Percentiles rank a stretch among this genome's conserved stretches.
phyloP scores from a whole-genome alignment of 2,113 vertebrate genomes.

The Indicator indicator region DNA sequence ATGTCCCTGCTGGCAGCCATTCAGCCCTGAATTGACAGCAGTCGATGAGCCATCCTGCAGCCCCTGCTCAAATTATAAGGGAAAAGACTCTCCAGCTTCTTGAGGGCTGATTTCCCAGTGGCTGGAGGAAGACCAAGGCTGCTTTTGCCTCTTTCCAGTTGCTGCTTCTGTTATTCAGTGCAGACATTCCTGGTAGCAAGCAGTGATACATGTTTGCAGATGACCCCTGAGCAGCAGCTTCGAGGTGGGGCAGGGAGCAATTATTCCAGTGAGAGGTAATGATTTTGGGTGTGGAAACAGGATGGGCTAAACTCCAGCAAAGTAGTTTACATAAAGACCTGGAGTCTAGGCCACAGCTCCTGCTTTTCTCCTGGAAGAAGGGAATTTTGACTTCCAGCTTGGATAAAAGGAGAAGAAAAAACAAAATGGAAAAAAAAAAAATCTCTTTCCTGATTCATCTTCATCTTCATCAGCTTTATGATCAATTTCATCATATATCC shows the following conservation, averaged over 20 bases:
- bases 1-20: accelerated
- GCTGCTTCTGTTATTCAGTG: not conserved
- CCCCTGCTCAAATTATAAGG: not conserved
- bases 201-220: accelerated
- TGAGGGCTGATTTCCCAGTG: not conserved
- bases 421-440: not conserved
- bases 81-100: not conserved
- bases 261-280: not conserved
- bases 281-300: not conserved
- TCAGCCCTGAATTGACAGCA: not conserved
- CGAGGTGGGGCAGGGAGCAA: not conserved
- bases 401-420: not conserved
- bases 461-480: not conserved
- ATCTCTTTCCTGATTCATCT: not conserved
- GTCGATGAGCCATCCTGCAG: not conserved
- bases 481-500: not conserved
- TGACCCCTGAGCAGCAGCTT: not conserved
- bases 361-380: not conserved
- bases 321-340: not conserved
- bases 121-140: not conserved
- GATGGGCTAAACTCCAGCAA: accelerated
- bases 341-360: not conserved
- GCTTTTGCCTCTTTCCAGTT: not conserved
- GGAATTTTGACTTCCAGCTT: not conserved
- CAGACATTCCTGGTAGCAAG: not conserved